Evolutionary conservation across 2,797 vertebrate species (phyloP).

Genomic region (Buceros bicornis): DNA sequence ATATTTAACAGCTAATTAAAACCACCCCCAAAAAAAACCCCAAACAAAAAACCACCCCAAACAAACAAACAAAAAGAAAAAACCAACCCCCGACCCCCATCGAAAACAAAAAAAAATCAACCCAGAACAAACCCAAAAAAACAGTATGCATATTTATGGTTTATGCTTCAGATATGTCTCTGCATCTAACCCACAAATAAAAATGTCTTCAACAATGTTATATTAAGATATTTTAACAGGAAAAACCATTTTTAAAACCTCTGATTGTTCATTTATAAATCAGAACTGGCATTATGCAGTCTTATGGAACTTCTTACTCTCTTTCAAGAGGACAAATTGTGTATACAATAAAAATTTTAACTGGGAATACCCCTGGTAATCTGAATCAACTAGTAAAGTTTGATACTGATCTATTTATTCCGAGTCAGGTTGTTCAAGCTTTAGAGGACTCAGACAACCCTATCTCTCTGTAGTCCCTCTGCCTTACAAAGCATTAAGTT

Average conservation of each 20-base stretch:
- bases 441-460: neutral
- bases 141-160: neutral
- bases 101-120: neutral
- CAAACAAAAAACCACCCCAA: neutral
- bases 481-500: neutral
- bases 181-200: neutral
- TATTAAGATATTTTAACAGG: neutral
- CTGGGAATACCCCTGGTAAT: neutral
- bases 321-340: neutral
- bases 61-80: neutral
- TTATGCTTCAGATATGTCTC: neutral
- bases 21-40: no score
- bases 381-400: neutral
- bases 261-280: neutral
- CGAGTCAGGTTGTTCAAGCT: neutral
- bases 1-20: neutral
- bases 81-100: no score
- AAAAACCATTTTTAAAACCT: neutral
- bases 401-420: neutral
- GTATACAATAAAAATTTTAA: neutral
- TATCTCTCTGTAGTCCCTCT: neutral
- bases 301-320: neutral
- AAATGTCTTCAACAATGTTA: neutral
- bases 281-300: neutral
- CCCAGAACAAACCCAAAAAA: accelerated